Base-by-base conservation (phyloP, 2,797 vertebrate species). In the Falco naumanni region DNA sequence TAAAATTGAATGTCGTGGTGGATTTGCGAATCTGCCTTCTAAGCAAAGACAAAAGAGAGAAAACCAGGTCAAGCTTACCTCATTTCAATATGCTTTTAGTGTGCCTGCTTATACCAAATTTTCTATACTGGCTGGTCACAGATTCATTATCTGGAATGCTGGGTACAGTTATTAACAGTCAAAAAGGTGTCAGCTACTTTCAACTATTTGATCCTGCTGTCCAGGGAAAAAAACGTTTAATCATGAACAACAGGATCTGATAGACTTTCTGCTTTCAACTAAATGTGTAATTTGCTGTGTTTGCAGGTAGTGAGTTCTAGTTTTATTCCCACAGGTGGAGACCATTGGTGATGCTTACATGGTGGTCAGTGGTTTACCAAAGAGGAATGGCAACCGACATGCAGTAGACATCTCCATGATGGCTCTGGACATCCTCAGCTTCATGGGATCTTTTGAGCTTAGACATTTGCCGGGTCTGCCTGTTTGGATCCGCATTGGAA, bases 271-370 rank as follows among this genome's bases (percentile, higher is more conserved):
- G 50, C 65, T 82, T 92, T 77, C 45, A 94, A 75, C 41, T 70
- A 31, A 88, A 63, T n/a, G 22, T 24, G 9, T 37, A n/a, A 34
- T 88, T 81, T 84, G 21, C 22, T 65, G 7, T 66, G 29, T 80
- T 39, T 59, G 34, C 34, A 80, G 22, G 13, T 37, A 77, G 39
- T 89, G 63, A 97, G 28, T 71, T 96, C 66, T 72, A 56, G 33
- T 34, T 91, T 13, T 91, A 22, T 97, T 95, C 89, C 78, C 83
- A 75, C 95, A 99, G 99, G 99, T 99, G 74, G 99, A 99, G 97
- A 99, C 99, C 21, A 99, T 99, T 69, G 99, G 99, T 26, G 99
- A 99, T 82, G 99, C 99, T 2, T 99, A 99, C 94, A 99, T 99
- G 99, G 99, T 99, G 71, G 99, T 98, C 18, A 99, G 99, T 5